These are phyloP conservation scores for Cataglyphis cursor DNA, from an alignment of 2,888 invertebrate genomes.

Conservation along the genomic window DNA sequence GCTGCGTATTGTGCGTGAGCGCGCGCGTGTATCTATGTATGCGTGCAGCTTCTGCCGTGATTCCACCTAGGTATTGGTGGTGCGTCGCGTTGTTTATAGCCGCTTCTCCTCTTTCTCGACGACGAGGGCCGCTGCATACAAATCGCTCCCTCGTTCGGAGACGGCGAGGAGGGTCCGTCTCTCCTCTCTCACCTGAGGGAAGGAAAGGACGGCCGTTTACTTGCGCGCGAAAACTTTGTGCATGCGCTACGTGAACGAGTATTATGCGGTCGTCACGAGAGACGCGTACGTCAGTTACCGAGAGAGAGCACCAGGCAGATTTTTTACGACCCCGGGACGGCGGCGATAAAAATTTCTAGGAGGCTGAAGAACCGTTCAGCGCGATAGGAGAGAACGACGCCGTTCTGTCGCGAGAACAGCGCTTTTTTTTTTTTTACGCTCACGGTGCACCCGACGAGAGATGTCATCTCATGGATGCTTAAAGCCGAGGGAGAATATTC, in stretches of 20 bases:
- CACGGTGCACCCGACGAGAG: not conserved
- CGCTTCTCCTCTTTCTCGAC: conserved; percentile 85
- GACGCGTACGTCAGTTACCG: conserved; percentile 27
- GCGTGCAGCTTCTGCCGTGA: conserved; percentile 70
- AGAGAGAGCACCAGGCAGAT: conserved; percentile 16
- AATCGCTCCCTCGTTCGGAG: conserved; percentile 76
- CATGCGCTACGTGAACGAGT: conserved; percentile 41
- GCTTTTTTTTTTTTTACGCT: conserved; percentile 23
- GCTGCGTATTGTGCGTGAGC: conserved; percentile 43
- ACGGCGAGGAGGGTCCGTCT: conserved; percentile 67
- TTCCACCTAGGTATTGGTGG: conserved; percentile 83
- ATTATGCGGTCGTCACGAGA: conserved; percentile 46
- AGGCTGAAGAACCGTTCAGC: conserved; percentile 44
- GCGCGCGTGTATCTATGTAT: conserved; percentile 17
- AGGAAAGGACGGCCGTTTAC: conserved; percentile 65
- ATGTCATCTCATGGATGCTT: conserved; percentile 7
- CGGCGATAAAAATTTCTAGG: conserved; percentile 29
- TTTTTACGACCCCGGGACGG: conserved; percentile 33
- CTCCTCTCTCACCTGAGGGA: conserved; percentile 68
- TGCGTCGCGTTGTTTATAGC: conserved; percentile 86
- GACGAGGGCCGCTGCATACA: conserved; percentile 83
- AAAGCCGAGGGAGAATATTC: not conserved
- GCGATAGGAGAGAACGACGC: conserved; percentile 43
- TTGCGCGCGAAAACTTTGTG: conserved; percentile 61
- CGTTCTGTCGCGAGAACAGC: conserved; percentile 23